A percentile compares a stretch with the other conserved stretches of the same genome.
Evolutionary conservation across 92 coral and sea anemone genomes (phyloP).

Genomic region (Epizoanthus rinbou): DNA sequence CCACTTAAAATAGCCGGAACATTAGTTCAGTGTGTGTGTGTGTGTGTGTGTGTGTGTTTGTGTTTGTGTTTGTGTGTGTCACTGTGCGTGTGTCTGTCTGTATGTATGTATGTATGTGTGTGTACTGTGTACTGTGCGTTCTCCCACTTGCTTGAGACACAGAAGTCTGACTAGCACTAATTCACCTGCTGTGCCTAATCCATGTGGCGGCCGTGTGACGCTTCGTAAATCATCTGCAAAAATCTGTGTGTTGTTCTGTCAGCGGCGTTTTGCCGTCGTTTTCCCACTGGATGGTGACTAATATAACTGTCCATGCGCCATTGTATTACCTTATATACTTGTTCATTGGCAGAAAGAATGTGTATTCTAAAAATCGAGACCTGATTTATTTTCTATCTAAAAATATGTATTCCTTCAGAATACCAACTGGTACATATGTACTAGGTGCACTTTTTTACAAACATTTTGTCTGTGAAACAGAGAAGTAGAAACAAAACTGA

Average conservation of each 20-base stretch:
- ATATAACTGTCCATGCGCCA: neutral
- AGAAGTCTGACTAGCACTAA: neutral
- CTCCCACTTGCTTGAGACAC: too few species aligned
- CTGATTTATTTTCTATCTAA: neutral
- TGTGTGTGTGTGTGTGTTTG: too few species aligned
- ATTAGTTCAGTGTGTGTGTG: too few species aligned
- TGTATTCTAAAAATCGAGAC: neutral
- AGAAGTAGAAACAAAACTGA: too few species aligned
- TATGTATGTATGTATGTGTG: too few species aligned
- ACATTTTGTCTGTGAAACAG: too few species aligned
- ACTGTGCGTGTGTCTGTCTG: too few species aligned
- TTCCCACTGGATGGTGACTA: neutral
- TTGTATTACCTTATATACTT: constrained; percentile 13
- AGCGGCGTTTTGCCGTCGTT: constrained; percentile 18
- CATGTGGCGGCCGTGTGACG: neutral
- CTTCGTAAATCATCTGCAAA: constrained; percentile 23
- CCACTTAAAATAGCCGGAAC: neutral
- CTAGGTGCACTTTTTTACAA: too few species aligned
- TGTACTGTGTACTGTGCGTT: too few species aligned
- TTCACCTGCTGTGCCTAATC: constrained; percentile 4
- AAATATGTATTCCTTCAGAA: too few species aligned
- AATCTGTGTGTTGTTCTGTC: constrained; percentile 7
- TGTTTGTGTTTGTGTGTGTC: too few species aligned
- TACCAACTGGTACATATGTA: too few species aligned
- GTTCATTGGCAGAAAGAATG: neutral